A percentile compares a stretch with the other conserved stretches of the same genome.
These are phyloP conservation scores for Phylloscopus trochiloides DNA, from an alignment of 2,113 vertebrate genomes.

Conservation along the genomic window DNA sequence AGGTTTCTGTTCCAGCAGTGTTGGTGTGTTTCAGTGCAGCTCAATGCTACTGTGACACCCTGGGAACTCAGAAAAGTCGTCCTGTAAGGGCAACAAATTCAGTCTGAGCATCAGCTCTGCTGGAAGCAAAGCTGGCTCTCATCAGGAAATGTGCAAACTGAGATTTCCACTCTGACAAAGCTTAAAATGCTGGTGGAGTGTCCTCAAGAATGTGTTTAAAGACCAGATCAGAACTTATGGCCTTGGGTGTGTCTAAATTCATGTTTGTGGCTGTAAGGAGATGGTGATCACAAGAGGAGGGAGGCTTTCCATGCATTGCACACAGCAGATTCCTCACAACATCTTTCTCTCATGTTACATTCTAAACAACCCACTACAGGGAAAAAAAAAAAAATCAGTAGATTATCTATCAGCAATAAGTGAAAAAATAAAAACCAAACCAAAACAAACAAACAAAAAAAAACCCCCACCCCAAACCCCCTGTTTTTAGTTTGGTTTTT, in stretches of 20 bases:
- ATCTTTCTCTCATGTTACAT: neutral
- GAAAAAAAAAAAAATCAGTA: neutral
- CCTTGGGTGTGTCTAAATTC: neutral
- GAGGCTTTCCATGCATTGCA: neutral
- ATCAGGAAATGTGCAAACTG: neutral
- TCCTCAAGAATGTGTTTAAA: neutral
- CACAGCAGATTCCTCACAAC: neutral
- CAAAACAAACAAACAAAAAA: too few species aligned
- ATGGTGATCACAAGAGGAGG: neutral
- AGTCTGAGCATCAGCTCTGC: neutral
- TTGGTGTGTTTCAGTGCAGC: neutral
- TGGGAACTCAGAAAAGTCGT: neutral
- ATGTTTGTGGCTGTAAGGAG: neutral
- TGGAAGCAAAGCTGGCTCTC: neutral
- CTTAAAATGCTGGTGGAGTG: too few species aligned
- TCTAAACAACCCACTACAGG: neutral
- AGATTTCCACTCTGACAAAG: neutral
- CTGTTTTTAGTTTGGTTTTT: too few species aligned
- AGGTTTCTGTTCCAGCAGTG: neutral
- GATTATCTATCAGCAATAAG: neutral
- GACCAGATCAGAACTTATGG: fast-evolving
- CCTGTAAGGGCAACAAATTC: neutral
- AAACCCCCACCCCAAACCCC: too few species aligned
- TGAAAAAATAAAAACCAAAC: neutral
- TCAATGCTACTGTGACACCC: fast-evolving